Conservation (phyloP, 2,888 invertebrate species). For the Bembecia ichneumoniformis region DNA sequence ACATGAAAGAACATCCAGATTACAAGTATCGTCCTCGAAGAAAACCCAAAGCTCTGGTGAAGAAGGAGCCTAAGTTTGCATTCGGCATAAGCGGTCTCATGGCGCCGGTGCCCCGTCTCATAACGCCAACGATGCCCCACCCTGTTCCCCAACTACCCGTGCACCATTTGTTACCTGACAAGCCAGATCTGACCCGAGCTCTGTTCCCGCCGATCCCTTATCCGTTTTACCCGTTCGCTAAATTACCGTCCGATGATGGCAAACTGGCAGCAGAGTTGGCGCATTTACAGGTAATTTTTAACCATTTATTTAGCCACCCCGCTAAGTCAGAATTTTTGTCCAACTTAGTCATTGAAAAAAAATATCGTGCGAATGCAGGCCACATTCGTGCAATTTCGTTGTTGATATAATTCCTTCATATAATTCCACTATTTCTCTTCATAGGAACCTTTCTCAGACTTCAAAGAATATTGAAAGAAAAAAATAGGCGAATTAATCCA, state of each 20-base stretch:
- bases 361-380: background rate
- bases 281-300: constrained; percentile 64
- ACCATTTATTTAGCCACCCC: background rate
- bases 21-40: constrained; percentile 91
- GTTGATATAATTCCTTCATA: background rate
- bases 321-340: no score
- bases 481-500: no score
- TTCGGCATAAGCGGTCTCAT: constrained; percentile 77
- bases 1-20: constrained; percentile 95
- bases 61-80: constrained; percentile 83
- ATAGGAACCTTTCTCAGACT: no score
- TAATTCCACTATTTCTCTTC: no score
- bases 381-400: background rate
- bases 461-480: no score
- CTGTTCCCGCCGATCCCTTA: constrained; percentile 82
- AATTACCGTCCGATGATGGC: constrained; percentile 62
- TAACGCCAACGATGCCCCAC: constrained; percentile 53
- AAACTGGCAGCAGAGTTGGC: constrained; percentile 80
- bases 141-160: constrained; percentile 59
- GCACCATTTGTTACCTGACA: constrained; percentile 68
- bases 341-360: no score
- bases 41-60: constrained; percentile 88
- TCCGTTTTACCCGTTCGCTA: constrained; percentile 78
- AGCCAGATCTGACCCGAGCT: constrained; percentile 77
- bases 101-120: constrained; percentile 70